phyloP scores from a whole-genome alignment of 2,888 invertebrate species.

The Malthinus flaveolus region DNA sequence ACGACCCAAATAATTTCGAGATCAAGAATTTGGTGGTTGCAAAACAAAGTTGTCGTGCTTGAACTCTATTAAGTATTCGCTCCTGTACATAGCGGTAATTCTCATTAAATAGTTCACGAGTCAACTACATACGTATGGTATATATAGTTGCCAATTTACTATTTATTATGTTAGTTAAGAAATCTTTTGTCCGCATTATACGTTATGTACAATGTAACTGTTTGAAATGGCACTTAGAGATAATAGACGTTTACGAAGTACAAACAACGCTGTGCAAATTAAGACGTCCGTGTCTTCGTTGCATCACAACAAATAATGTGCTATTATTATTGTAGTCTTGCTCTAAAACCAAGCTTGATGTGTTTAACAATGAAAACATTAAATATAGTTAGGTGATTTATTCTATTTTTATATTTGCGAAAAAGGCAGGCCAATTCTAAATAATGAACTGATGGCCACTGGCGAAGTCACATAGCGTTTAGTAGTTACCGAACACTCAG shows the following conservation, averaged over 20 bases:
- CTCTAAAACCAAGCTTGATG: no score
- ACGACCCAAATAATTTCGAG: conserved; percentile 7
- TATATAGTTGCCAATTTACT: neutral
- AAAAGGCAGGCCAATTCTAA: no score
- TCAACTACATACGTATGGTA: conserved; percentile 3
- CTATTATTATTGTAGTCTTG: no score
- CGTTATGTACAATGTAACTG: conserved; percentile 5
- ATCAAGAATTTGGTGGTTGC: conserved; percentile 2
- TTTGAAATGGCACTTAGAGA: conserved; percentile 5
- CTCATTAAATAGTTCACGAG: conserved; percentile 23
- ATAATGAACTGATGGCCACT: no score
- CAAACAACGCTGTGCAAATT: no score
- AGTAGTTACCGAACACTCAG: no score
- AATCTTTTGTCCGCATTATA: conserved; percentile 22
- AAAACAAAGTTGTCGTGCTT: conserved; percentile 11
- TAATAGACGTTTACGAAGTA: neutral
- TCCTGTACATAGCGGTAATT: conserved; percentile 18
- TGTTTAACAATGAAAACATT: no score
- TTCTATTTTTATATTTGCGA: no score
- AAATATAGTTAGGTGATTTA: no score
- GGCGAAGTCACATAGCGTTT: no score
- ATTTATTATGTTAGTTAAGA: conserved; percentile 19
- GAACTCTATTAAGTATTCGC: conserved; percentile 9
- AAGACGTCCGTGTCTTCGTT: no score
- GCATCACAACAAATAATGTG: no score